A percentile compares a stretch with the other conserved stretches of the same genome.
Evolutionary conservation across 2,113 vertebrate species (phyloP).

Genomic region (Prionailurus viverrinus): DNA sequence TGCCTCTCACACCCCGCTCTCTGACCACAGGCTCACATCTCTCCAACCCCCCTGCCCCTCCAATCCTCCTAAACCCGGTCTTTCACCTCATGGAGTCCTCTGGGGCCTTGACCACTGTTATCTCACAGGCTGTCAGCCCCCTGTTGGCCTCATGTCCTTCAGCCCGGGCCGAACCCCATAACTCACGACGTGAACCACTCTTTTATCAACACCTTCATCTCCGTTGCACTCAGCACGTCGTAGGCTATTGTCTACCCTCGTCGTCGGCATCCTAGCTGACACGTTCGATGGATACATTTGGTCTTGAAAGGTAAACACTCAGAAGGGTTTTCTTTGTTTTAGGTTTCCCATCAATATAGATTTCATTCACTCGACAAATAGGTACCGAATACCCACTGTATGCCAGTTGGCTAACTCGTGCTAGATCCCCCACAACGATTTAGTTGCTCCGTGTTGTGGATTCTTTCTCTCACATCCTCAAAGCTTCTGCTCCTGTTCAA

Average conservation of each 20-base stretch:
- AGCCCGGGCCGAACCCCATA: background rate
- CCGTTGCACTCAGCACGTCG: background rate
- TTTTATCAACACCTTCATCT: background rate
- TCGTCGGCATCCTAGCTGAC: background rate
- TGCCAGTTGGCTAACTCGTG: background rate
- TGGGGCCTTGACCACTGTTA: background rate
- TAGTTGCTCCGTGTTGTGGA: background rate
- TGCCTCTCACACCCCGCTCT: background rate
- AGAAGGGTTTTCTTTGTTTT: background rate
- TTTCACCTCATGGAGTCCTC: background rate
- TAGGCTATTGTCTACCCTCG: background rate
- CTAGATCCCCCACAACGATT: background rate
- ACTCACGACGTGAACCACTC: background rate
- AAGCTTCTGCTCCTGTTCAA: constrained; percentile 8
- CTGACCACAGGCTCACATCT: background rate
- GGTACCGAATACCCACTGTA: background rate
- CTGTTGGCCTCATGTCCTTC: background rate
- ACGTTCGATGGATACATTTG: background rate
- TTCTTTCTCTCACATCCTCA: background rate
- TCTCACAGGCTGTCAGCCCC: background rate
- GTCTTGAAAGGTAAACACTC: constrained; percentile 26
- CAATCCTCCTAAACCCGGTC: background rate
- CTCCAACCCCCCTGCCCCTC: background rate
- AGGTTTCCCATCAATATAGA: background rate
- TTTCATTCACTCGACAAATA: constrained; percentile 5